These are phyloP conservation scores for Noturus placidus DNA, from an alignment of 2,113 vertebrate species.

Conservation along the genomic window DNA sequence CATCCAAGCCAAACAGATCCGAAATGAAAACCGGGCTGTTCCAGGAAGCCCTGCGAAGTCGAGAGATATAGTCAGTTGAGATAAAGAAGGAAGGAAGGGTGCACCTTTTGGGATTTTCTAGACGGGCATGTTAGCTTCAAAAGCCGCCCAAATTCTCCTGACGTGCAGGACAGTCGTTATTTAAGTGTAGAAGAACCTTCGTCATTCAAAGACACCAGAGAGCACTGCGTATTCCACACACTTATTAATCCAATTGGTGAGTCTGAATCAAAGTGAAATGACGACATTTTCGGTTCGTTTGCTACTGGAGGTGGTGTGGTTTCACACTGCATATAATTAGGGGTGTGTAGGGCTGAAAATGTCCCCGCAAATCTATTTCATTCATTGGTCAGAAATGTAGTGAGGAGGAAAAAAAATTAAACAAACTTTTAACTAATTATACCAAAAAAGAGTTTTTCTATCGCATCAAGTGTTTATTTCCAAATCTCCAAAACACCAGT, in stretches of 20 bases:
- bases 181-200: background rate
- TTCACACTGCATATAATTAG: background rate
- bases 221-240: background rate
- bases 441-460: no score
- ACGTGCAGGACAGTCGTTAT: background rate
- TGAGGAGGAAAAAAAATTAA: background rate
- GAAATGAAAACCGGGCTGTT: background rate
- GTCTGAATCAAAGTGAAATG: background rate
- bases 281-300: background rate
- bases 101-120: background rate
- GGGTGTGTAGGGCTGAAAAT: no score
- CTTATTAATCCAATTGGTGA: background rate
- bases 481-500: no score
- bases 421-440: no score
- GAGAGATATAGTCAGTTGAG: no score
- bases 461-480: no score
- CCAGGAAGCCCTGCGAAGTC: background rate
- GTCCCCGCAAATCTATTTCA: background rate
- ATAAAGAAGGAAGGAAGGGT: background rate
- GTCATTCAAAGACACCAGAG: background rate
- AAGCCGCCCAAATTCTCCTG: background rate
- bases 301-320: background rate
- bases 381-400: background rate
- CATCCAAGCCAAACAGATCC: slow-evolving; percentile 8
- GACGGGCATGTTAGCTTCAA: background rate